Evolutionary conservation across 2,888 invertebrate genomes (phyloP), one percentile per base, ranked within the genome.

Genomic region (Rotaria magnacalcarata): DNA sequence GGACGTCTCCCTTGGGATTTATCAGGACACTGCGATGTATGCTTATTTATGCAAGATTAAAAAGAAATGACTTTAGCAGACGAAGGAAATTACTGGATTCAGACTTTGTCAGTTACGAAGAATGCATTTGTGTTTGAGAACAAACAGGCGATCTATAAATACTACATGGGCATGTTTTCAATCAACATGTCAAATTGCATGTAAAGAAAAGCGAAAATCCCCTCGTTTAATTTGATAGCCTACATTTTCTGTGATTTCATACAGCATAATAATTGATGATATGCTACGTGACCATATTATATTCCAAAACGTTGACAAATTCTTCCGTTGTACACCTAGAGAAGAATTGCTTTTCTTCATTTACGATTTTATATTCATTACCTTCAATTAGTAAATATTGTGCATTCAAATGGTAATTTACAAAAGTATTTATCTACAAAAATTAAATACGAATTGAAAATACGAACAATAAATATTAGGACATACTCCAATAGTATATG

Each of bases 351-450:
- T 52, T 16, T 52, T 52, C 4, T 27, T 27, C 21, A 24, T 27
- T 34, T n/a, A 24, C 3, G 24, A 47, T 8, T 24, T 41, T 2
- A 21, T 41, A 74, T 41, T 41, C 24, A 11, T 24, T 47, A 80
- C 80, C 47, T 43, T 80, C 80, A 11, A 80, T 80, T 47, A 47
- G 47, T 80, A 80, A 47, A 80, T 80, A 80, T 21, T 24, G 47
- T 21, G 47, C 80, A 47, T 80, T n/a, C 1, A 80, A 14, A n/a
- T 24, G 80, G 24, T 80, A 19, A 24, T 43, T 47, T 14, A n/a
- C 47, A 47, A 80, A 24, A 47, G 24, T 14, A 19, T 67, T 67
- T 2, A 67, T 34, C 67, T 67, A 67, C 0, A 41, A 54, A 27
- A 58, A n/a, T 58, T 6, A n/a, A 58, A 24, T 14, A 24, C 8